Percentiles rank a stretch among this genome's conserved stretches.
Evolutionary conservation across 1,140 invertebrate species (phyloP).

Genomic region (Ericerus pela): DNA sequence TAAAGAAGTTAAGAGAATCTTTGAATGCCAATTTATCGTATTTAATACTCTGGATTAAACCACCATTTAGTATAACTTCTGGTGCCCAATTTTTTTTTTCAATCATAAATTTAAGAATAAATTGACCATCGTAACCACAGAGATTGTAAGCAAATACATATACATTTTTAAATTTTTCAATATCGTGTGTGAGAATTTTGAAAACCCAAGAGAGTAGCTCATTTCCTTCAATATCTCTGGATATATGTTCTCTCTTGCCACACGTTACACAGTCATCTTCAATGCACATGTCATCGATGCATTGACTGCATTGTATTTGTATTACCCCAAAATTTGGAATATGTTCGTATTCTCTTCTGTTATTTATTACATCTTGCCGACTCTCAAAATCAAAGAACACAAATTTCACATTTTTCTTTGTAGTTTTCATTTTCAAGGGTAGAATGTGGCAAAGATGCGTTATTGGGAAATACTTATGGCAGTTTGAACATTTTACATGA

Average conservation of each 20-base stretch:
- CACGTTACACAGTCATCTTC: neutral
- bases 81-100: neutral
- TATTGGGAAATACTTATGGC: no score
- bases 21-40: slow-evolving; percentile 4
- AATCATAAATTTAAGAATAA: neutral
- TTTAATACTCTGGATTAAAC: neutral
- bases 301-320: neutral
- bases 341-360: neutral
- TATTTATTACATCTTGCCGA: neutral
- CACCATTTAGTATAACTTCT: neutral
- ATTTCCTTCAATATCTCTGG: neutral
- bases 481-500: no score
- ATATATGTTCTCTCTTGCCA: neutral
- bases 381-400: slow-evolving; percentile 10
- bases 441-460: no score
- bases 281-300: neutral
- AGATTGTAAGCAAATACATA: neutral
- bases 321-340: neutral
- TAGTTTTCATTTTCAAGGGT: no score
- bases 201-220: neutral
- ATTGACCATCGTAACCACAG: neutral
- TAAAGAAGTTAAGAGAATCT: slow-evolving; percentile 7
- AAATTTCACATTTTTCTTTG: neutral
- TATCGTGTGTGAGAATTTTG: neutral
- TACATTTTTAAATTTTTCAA: neutral